Percentiles rank a stretch among this genome's conserved stretches.
These are phyloP conservation scores for Tyto alba DNA, from an alignment of 2,113 vertebrate species.

Conservation along the genomic window DNA sequence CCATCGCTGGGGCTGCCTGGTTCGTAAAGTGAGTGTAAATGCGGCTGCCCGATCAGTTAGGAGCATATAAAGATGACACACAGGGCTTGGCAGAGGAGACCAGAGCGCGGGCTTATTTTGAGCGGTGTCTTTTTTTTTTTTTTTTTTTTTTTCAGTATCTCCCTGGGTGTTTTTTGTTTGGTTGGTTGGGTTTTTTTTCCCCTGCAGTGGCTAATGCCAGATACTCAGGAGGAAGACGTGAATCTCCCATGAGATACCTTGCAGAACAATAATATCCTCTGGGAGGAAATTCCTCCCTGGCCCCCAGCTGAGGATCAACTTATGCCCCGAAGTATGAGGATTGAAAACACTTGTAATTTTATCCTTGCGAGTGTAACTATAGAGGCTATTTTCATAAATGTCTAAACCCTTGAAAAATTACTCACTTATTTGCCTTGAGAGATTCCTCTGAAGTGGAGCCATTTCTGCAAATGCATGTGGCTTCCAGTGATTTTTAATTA, in stretches of 20 bases:
- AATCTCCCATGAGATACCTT: conserved; percentile 9
- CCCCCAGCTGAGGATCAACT: conserved; percentile 36
- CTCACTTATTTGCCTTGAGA: conserved; percentile 35
- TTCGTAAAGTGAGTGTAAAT: too few relatives aligned
- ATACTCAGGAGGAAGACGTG: neutral
- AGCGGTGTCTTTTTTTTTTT: neutral
- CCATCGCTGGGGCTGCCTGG: neutral
- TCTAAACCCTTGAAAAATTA: conserved; percentile 30
- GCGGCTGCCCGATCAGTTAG: neutral
- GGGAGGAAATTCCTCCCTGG: conserved; percentile 57
- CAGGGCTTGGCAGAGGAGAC: neutral
- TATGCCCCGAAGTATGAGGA: neutral
- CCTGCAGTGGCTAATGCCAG: neutral
- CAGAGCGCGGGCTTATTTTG: neutral
- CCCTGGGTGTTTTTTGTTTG: too few relatives aligned
- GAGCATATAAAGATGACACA: fast-evolving
- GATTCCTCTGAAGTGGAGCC: conserved; percentile 22
- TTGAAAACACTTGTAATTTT: conserved; percentile 42
- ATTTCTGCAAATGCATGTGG: conserved; percentile 33
- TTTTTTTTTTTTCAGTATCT: too few relatives aligned
- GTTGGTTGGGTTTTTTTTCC: fast-evolving
- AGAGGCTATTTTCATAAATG: conserved; percentile 30
- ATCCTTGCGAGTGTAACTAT: neutral
- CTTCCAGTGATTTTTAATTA: conserved; percentile 50
- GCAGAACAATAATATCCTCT: conserved; percentile 57